Evolutionary conservation across 2,113 vertebrate species (phyloP).

Genomic region (Papio anubis): DNA sequence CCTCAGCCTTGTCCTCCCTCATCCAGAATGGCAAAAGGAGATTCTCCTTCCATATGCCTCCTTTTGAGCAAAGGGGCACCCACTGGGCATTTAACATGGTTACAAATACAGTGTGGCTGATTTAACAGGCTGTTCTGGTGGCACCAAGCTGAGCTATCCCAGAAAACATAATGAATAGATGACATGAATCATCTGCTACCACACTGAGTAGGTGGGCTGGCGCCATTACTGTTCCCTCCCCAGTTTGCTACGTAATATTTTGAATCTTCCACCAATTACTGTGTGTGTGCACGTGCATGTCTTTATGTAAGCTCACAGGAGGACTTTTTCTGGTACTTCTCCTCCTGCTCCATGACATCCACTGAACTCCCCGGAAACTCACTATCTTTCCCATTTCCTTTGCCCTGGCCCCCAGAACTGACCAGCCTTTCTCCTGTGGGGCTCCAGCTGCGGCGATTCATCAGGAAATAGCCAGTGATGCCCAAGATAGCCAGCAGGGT

Average conservation of each 20-base stretch:
- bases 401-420: conserved; percentile 81
- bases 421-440: conserved; percentile 91
- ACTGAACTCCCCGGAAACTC: neutral
- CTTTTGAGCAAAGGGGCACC: neutral
- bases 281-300: fast-evolving
- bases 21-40: neutral
- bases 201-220: neutral
- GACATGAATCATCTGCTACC: neutral
- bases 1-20: neutral
- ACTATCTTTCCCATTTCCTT: neutral
- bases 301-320: neutral
- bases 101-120: neutral
- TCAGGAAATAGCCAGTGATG: conserved; percentile 85
- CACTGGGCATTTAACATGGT: neutral
- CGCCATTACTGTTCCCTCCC: neutral
- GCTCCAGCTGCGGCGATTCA: conserved; percentile 86
- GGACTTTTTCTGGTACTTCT: neutral
- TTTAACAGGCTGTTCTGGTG: neutral
- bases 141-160: neutral
- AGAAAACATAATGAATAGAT: neutral
- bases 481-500: conserved; percentile 87
- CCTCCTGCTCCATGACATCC: neutral
- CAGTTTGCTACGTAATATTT: neutral
- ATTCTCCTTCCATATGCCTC: too few species aligned
- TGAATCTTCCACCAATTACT: fast-evolving